These are phyloP conservation scores for Pocota personata DNA, from an alignment of 2,888 invertebrate species.

Conservation along the genomic window DNA sequence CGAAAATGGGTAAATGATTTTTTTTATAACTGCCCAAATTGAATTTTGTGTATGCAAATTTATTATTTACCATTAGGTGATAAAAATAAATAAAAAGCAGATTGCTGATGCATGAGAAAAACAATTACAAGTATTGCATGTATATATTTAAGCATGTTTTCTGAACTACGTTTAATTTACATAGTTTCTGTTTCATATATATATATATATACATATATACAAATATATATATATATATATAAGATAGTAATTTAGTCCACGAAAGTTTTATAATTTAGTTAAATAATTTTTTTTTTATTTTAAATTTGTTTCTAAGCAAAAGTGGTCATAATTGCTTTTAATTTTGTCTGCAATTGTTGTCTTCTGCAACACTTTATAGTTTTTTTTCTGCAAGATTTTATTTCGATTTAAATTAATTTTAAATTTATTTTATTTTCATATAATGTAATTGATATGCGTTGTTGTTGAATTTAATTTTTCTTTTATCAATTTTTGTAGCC, in stretches of 20 bases:
- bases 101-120: conserved; percentile 17
- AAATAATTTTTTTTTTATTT: conserved; percentile 1
- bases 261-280: conserved; percentile 44
- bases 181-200: conserved; percentile 3
- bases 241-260: conserved; percentile 51
- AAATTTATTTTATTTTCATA: conserved; percentile 6
- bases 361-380: neutral
- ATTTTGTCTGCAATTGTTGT: conserved; percentile 5
- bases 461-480: conserved; percentile 36
- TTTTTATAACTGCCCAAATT: conserved; percentile 36
- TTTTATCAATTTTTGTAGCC: conserved; percentile 28
- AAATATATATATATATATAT: conserved; percentile 4
- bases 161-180: neutral
- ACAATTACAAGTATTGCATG: conserved; percentile 18
- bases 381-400: neutral
- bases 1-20: conserved; percentile 26
- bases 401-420: neutral
- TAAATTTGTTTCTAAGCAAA: conserved; percentile 5
- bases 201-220: conserved; percentile 5
- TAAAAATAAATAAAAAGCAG: conserved; percentile 27
- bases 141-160: conserved; percentile 6
- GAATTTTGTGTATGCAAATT: conserved; percentile 30
- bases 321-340: conserved; percentile 7
- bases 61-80: neutral
- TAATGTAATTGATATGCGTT: conserved; percentile 63